Base-by-base conservation (phyloP, 2,797 vertebrate genomes). In the Echeneis naucrates region DNA sequence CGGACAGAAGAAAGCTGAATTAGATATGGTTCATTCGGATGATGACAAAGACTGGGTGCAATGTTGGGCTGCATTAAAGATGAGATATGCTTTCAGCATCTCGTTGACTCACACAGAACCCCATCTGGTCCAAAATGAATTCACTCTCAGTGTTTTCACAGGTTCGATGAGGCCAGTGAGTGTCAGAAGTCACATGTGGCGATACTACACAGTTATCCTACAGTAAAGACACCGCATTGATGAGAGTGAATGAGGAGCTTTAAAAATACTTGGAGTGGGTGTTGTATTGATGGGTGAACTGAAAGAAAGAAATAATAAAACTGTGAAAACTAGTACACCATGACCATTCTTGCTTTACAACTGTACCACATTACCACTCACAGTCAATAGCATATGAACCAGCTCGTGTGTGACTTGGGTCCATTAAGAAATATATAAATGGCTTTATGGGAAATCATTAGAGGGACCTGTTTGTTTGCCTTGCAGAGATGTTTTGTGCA, bases 371-470 rank as follows among this genome's bases (percentile, higher is more conserved):
- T 86, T 67, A 68, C 44, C 65, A 4, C 40, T 66, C 11, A 4
- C 38, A 53, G 69, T 88, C 83, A 65, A 68, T 58, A 65, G 72
- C 53, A 23, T 35, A 14, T 55, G 47, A 78, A 72, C 68, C 66
- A 23, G 62, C 67, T 73, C 33, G 1, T 26, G 67, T 68, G 73
- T 76, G 77, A 80, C 75, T 50, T 14, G 0, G 3, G 67, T 11
- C 54, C 75, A 77, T 87, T 80, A 77, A 38, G 21, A 67, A 70
- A 69, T 42, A 61, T 68, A 85, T 61, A 66, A 78, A 74, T 52
- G 57, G 68, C 57, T 89, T 87, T 52, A 88, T 89, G 61, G 85
- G 74, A 90, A 90, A 85, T 90, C 90, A 83, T 90, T 87, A 81
- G 24, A 54, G 56, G 45, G 21, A 67, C 67, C 44, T 79, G 76